Evolutionary conservation across 2,797 vertebrate genomes (phyloP).

Genomic region (Yasuhikotakia modesta): DNA sequence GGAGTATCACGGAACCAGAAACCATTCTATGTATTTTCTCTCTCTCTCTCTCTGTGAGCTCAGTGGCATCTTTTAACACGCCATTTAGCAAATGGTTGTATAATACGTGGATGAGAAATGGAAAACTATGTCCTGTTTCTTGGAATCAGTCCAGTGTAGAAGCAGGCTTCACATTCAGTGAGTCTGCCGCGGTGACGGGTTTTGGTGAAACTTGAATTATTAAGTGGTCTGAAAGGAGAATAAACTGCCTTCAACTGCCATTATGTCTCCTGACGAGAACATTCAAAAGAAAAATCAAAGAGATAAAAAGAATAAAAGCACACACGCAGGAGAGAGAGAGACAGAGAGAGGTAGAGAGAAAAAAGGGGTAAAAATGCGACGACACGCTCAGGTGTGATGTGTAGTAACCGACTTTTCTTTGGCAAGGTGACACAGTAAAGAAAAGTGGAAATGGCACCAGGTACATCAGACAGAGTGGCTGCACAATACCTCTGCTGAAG

Average conservation of each 20-base stretch:
- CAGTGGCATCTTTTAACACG: conserved; percentile 29
- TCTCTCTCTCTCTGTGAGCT: neutral
- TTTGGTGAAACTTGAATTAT: conserved; percentile 28
- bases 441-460: conserved; percentile 64
- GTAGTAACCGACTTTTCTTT: conserved; percentile 58
- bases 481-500: conserved; percentile 50
- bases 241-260: conserved; percentile 13
- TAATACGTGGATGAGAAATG: conserved; percentile 40
- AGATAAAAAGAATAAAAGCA: conserved; percentile 46
- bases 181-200: conserved; percentile 11
- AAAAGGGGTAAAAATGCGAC: conserved; percentile 14
- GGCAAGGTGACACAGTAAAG: conserved; percentile 64
- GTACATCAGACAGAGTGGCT: conserved; percentile 56
- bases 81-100: conserved; percentile 45
- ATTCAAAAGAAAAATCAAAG: conserved; percentile 47
- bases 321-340: conserved; percentile 12
- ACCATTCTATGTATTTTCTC: conserved; percentile 24
- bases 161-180: neutral
- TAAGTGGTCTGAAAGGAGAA: conserved; percentile 13
- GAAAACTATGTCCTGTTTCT: conserved; percentile 40
- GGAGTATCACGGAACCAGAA: conserved; percentile 40
- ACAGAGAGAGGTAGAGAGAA: neutral
- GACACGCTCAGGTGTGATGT: conserved; percentile 51
- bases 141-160: conserved; percentile 37
- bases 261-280: conserved; percentile 53